Percentiles rank a stretch among this genome's conserved stretches.
Conservation (phyloP, 2,888 invertebrate species). For the Cataglyphis cursor region DNA sequence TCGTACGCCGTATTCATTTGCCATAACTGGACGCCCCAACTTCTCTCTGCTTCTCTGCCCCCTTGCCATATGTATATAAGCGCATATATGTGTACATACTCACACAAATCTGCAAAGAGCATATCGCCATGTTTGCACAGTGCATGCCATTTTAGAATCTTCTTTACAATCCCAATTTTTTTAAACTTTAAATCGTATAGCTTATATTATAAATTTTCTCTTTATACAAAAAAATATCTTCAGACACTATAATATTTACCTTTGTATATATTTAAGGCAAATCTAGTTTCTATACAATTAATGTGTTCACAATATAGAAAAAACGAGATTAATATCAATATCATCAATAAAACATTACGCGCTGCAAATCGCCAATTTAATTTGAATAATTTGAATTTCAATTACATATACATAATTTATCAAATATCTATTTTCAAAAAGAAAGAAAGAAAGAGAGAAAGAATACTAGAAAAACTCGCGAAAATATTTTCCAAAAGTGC, state of each 20-base stretch:
- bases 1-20: constrained; percentile 80
- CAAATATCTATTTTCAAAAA: neutral
- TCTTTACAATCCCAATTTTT: neutral
- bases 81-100: constrained; percentile 54
- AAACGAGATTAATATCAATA: neutral
- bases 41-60: constrained; percentile 69
- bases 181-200: neutral
- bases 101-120: constrained; percentile 42
- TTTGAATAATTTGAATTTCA: neutral
- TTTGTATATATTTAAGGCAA: neutral
- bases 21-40: constrained; percentile 73
- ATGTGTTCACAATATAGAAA: neutral
- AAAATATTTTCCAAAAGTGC: neutral
- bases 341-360: neutral
- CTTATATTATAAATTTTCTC: neutral
- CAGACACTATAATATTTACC: neutral
- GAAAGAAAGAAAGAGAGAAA: neutral
- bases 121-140: constrained; percentile 29
- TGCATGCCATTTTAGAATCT: constrained; percentile 55
- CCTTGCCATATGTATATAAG: constrained; percentile 61
- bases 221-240: neutral
- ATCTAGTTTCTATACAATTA: neutral
- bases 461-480: neutral
- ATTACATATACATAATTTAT: neutral
- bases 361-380: neutral